phyloP scores from a whole-genome alignment of 2,113 vertebrate genomes.

The Petaurus breviceps region DNA sequence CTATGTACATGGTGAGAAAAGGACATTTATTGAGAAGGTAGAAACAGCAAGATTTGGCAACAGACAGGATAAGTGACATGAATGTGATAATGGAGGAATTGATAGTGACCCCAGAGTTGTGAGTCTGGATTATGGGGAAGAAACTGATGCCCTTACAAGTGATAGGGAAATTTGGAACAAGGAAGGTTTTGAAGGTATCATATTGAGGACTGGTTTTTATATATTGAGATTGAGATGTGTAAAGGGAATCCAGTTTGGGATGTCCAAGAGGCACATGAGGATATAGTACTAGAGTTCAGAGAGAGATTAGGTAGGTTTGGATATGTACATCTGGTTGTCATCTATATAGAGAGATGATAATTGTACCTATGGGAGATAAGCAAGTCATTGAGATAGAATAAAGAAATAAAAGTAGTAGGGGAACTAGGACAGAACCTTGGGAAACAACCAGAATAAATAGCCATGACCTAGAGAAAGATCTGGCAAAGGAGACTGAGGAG shows the following conservation, averaged over 20 bases:
- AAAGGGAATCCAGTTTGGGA: neutral
- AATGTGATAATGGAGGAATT: neutral
- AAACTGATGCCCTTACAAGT: neutral
- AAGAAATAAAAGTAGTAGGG: neutral
- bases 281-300: neutral
- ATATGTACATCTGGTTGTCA: neutral
- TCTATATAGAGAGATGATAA: neutral
- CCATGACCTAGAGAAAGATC: neutral
- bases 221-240: neutral
- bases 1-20: neutral
- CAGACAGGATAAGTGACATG: neutral
- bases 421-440: neutral
- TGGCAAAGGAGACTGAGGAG: neutral
- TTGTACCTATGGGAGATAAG: neutral
- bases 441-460: neutral
- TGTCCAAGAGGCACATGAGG: neutral
- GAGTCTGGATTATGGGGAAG: neutral
- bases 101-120: neutral
- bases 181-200: neutral
- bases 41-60: neutral
- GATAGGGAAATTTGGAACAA: neutral
- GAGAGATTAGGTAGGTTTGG: neutral
- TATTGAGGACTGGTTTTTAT: neutral
- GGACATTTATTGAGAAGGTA: neutral
- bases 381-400: neutral